Evolutionary conservation across 2,888 invertebrate species (phyloP), one percentile per base, ranked within the genome.

Genomic region (Adelphocoris suturalis): DNA sequence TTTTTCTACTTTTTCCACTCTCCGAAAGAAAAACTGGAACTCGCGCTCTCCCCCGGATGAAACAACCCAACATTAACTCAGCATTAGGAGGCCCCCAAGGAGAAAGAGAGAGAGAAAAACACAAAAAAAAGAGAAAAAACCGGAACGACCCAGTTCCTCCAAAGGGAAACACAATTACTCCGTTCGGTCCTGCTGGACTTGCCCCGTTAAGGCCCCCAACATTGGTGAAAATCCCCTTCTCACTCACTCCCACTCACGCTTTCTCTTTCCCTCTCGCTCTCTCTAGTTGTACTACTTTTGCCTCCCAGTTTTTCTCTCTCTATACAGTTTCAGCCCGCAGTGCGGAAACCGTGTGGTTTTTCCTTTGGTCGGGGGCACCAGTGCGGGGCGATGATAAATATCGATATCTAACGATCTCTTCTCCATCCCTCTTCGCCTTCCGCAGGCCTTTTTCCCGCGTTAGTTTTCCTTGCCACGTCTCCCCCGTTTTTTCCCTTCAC

Each of bases 281-380:
- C 68, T 23, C 23, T 23, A 68, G 68, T 23, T 68, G 23, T 23
- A 19, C 68, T 68, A 68, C 68, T 68, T 68, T 68, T 4, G 23
- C 68, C 68, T 19, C 23, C 27, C 23, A 61, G 61, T 68, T 68
- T 80, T 80, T 46, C 46, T 14, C 19, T 80, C 78, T 80, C 68
- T 68, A 19, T 68, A 68, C 68, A 68, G 68, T 68, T 85, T 85
- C 46, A 27, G 85, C 57, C 85, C 61, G 85, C 85, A 85, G 85
- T 85, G 85, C 85, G 85, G 85, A 85, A 85, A 85, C 52, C 68
- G 23, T 61, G 85, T 37, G 55, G 61, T 61, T 85, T 85, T 85
- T 16, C 28, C 57, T 11, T 55, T 85, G 14, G 28, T 14, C 14
- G 46, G 78, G 28, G 46, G 7, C 78, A 80, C 47, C 37, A 80